Evolutionary conservation across 2,888 invertebrate genomes (phyloP).

Genomic region (Thalpophila matura): DNA sequence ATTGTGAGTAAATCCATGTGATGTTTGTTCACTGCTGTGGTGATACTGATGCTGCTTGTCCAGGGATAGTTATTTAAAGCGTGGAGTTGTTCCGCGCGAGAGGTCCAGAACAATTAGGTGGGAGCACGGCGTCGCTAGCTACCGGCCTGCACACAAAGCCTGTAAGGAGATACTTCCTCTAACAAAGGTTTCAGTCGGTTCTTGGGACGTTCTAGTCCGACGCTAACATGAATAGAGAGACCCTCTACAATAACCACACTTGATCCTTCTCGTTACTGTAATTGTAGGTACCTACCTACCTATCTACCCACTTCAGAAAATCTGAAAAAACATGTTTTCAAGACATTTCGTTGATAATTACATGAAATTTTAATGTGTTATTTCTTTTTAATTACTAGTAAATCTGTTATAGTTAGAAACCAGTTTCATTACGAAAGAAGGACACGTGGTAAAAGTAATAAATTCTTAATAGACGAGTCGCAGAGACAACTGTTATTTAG

Average conservation of each 20-base stretch:
- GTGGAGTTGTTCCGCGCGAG: conserved; percentile 81
- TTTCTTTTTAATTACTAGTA: neutral
- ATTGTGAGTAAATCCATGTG: conserved; percentile 44
- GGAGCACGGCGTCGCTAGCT: conserved; percentile 81
- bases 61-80: conserved; percentile 85
- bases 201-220: conserved; percentile 77
- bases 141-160: conserved; percentile 81
- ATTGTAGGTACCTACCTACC: neutral
- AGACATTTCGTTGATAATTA: neutral
- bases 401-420: conserved; percentile 9
- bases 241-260: conserved; percentile 63
- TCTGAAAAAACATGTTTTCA: conserved; percentile 8
- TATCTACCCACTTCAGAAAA: no score
- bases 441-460: conserved; percentile 30
- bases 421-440: conserved; percentile 1
- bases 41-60: conserved; percentile 78
- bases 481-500: conserved; percentile 39
- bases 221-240: conserved; percentile 68
- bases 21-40: conserved; percentile 66
- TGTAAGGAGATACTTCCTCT: conserved; percentile 89
- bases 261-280: conserved; percentile 11
- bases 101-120: conserved; percentile 81
- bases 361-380: no score
- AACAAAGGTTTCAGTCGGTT: conserved; percentile 81
- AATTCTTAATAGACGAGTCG: conserved; percentile 42